Conservation (phyloP, 2,888 invertebrate genomes). For the Ornithoptera alexandrae region DNA sequence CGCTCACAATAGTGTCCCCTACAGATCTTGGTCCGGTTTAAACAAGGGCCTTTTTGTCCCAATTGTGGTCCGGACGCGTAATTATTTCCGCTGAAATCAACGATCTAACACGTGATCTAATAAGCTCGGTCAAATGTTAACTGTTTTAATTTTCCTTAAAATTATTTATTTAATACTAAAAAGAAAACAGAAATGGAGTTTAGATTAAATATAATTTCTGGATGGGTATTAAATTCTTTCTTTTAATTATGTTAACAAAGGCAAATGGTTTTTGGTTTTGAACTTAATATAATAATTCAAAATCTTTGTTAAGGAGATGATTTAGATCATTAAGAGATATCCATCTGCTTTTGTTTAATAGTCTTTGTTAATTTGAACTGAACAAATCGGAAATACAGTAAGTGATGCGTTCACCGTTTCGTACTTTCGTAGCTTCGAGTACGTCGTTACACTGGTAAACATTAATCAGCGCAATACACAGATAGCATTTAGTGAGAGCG, state of each 20-base stretch:
- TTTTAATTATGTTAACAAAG: no score
- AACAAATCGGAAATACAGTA: constrained; percentile 5
- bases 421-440: constrained; percentile 34
- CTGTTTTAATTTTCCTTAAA: background rate
- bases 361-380: background rate
- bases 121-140: constrained; percentile 1
- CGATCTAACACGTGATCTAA: constrained; percentile 38
- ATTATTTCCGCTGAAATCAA: constrained; percentile 70
- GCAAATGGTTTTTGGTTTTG: no score
- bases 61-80: constrained; percentile 64
- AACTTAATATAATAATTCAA: no score
- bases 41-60: constrained; percentile 73
- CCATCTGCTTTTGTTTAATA: no score
- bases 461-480: constrained; percentile 41
- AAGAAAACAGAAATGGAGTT: no score
- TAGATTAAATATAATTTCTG: no score
- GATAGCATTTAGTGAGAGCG: constrained; percentile 35
- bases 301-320: no score
- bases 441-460: constrained; percentile 36
- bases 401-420: constrained; percentile 8
- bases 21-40: constrained; percentile 64
- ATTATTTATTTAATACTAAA: no score
- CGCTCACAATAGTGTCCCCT: constrained; percentile 67
- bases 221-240: no score
- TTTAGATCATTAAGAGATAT: no score